A percentile compares a stretch with the other conserved stretches of the same genome.
These are phyloP conservation scores for Rattus rattus DNA, from an alignment of 2,113 vertebrate genomes.

Conservation along the genomic window DNA sequence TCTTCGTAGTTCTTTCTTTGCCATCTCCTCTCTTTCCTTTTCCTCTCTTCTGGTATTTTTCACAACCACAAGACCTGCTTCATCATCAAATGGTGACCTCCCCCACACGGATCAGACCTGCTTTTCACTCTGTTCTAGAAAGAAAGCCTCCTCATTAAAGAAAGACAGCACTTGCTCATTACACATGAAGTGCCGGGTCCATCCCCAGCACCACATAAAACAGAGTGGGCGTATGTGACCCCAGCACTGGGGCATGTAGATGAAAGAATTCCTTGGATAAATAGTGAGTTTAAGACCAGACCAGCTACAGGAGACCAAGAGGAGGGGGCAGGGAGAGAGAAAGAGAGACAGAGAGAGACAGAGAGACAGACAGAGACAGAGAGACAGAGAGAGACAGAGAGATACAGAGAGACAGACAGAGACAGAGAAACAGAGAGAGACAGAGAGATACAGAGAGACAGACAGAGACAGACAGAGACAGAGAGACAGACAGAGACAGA, in stretches of 20 bases:
- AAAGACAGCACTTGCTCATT: background rate
- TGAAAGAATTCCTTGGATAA: background rate
- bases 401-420: too few species aligned
- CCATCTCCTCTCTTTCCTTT: too few species aligned
- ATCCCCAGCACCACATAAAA: background rate
- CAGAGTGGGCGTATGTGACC: background rate
- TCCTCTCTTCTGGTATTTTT: accelerated
- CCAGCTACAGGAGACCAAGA: background rate
- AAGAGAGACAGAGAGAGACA: too few species aligned
- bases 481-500: too few species aligned
- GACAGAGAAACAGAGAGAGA: too few species aligned
- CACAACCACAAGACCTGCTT: background rate
- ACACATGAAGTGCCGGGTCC: background rate
- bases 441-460: too few species aligned
- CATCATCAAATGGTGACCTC: background rate
- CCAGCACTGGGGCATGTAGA: background rate
- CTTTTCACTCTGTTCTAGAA: background rate
- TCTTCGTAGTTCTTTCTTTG: too few species aligned
- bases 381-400: too few species aligned
- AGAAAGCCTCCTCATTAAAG: background rate
- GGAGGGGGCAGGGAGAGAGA: too few species aligned
- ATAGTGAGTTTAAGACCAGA: background rate
- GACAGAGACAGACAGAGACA: too few species aligned
- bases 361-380: too few species aligned
- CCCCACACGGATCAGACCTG: background rate